Evolutionary conservation across 2,113 vertebrate species (phyloP).

Genomic region (Cettia cetti): DNA sequence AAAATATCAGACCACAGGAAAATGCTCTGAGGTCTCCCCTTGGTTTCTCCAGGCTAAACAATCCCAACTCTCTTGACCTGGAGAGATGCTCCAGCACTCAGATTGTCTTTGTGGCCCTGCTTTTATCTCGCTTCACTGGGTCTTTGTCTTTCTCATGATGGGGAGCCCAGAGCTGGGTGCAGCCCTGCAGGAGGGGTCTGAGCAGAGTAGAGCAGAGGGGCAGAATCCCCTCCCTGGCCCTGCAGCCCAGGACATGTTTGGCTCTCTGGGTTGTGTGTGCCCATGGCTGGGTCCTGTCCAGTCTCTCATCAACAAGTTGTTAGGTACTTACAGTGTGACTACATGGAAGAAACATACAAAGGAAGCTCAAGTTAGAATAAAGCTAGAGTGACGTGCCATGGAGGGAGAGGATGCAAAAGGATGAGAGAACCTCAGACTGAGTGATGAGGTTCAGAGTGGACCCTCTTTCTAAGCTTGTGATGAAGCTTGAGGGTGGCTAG

Average conservation of each 20-base stretch:
- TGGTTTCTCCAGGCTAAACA: neutral
- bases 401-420: neutral
- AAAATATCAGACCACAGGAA: neutral
- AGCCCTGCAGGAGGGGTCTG: accelerated
- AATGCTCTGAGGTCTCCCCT: neutral
- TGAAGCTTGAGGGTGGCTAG: neutral
- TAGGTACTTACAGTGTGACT: neutral
- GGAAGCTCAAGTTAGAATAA: neutral
- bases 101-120: neutral
- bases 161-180: accelerated
- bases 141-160: accelerated
- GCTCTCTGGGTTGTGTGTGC: neutral
- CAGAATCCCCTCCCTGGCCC: neutral
- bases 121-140: neutral
- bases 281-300: accelerated
- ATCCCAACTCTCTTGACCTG: accelerated
- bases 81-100: neutral
- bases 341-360: neutral
- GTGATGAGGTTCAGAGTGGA: neutral
- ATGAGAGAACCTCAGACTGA: neutral
- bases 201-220: accelerated
- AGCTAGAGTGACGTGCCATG: neutral
- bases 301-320: neutral
- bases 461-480: neutral
- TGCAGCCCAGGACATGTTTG: accelerated